These are phyloP conservation scores for Caenorhabditis uteleia DNA, from an alignment of 2,888 invertebrate species.

Conservation along the genomic window DNA sequence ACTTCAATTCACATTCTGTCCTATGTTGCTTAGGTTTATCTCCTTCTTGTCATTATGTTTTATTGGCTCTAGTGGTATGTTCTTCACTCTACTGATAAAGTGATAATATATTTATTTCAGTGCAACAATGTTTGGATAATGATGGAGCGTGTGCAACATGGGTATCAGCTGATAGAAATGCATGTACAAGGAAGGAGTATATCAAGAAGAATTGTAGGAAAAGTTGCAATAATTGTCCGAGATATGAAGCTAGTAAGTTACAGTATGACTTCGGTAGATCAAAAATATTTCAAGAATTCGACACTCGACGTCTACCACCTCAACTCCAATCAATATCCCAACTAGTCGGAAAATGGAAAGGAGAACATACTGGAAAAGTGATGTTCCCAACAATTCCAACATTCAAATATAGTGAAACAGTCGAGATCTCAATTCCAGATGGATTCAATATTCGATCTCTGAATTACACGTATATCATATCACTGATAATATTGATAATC, in stretches of 20 bases:
- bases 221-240: slow-evolving; percentile 29
- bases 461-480: slow-evolving; percentile 25
- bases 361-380: slow-evolving; percentile 35
- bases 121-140: slow-evolving; percentile 22
- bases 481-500: neutral
- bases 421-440: slow-evolving; percentile 37
- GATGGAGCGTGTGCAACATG: slow-evolving; percentile 24
- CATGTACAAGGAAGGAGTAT: slow-evolving; percentile 29
- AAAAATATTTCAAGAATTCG: slow-evolving; percentile 9
- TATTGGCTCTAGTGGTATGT: too few species aligned
- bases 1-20: too few species aligned
- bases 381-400: slow-evolving; percentile 40
- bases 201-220: slow-evolving; percentile 33
- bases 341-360: slow-evolving; percentile 35
- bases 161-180: slow-evolving; percentile 22
- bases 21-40: too few species aligned
- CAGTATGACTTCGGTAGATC: neutral
- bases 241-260: slow-evolving; percentile 15
- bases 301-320: slow-evolving; percentile 18
- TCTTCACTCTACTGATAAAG: too few species aligned
- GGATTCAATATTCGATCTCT: slow-evolving; percentile 17
- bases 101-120: too few species aligned
- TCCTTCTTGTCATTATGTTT: too few species aligned
- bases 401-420: slow-evolving; percentile 37
- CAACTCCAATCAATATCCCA: slow-evolving; percentile 13